A percentile compares a stretch with the other conserved stretches of the same genome.
Evolutionary conservation across 2,888 invertebrate species (phyloP).

Genomic region (Cetonia aurata): DNA sequence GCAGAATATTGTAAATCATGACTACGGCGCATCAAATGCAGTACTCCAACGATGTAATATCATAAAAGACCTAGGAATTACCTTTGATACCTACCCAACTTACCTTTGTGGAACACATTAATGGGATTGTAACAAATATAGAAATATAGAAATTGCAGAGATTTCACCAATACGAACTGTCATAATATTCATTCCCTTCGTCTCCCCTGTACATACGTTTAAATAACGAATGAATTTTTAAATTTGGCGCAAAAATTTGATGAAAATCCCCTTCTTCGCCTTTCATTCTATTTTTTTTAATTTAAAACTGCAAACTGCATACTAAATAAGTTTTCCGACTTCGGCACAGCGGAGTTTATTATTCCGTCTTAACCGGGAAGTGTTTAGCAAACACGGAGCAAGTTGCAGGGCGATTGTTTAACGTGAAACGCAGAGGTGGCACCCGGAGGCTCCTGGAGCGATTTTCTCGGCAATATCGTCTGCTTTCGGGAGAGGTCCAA

Average conservation of each 20-base stretch:
- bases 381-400: conserved; percentile 51
- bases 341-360: conserved; percentile 48
- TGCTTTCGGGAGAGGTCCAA: conserved; percentile 52
- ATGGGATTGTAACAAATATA: too few relatives aligned
- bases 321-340: conserved; percentile 43
- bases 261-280: conserved; percentile 26
- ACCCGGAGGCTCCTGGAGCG: conserved; percentile 41
- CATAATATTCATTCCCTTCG: too few relatives aligned
- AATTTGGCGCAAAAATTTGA: conserved; percentile 43
- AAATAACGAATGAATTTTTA: conserved; percentile 39
- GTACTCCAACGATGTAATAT: too few relatives aligned
- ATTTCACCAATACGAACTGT: too few relatives aligned
- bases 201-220: too few relatives aligned
- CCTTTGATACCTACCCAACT: too few relatives aligned
- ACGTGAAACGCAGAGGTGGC: conserved; percentile 43
- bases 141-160: too few relatives aligned
- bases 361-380: conserved; percentile 50
- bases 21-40: too few relatives aligned
- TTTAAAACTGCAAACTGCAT: conserved; percentile 41
- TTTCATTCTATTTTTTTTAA: conserved; percentile 36
- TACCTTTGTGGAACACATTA: too few relatives aligned
- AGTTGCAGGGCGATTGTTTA: conserved; percentile 49
- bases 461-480: conserved; percentile 51
- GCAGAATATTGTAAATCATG: too few relatives aligned
- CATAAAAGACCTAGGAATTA: too few relatives aligned